Conservation (phyloP, 2,888 invertebrate species). For the Parapristionchus giblindavisi region DNA sequence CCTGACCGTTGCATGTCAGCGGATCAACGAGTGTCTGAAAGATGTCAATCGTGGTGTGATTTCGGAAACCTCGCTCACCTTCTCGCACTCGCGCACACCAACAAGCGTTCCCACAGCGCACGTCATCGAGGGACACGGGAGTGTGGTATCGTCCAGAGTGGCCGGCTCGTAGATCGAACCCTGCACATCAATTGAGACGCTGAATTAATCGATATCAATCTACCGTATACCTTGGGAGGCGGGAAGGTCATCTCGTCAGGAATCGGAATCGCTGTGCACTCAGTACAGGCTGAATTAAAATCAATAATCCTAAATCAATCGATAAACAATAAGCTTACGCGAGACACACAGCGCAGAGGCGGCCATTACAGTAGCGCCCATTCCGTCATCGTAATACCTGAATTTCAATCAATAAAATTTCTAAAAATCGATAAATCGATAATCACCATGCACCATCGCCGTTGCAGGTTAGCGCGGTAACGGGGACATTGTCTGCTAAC, state of each 20-base stretch:
- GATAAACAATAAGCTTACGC: neutral
- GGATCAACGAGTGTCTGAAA: neutral
- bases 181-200: no score
- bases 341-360: neutral
- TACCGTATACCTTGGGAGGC: neutral
- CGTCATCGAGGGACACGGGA: neutral
- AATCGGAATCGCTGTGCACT: neutral
- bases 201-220: no score
- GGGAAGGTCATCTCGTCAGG: neutral
- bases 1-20: conserved; percentile 16
- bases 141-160: neutral
- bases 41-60: neutral
- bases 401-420: neutral
- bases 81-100: neutral
- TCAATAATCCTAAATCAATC: neutral
- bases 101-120: neutral
- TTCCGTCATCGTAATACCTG: neutral
- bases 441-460: neutral
- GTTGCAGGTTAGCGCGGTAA: neutral
- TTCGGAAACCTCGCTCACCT: neutral
- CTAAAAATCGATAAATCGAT: neutral
- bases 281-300: neutral
- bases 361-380: neutral
- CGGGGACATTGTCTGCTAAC: neutral
- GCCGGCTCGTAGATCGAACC: neutral